These are phyloP conservation scores for Agriopis marginaria DNA, from an alignment of 2,888 invertebrate species.

Conservation along the genomic window DNA sequence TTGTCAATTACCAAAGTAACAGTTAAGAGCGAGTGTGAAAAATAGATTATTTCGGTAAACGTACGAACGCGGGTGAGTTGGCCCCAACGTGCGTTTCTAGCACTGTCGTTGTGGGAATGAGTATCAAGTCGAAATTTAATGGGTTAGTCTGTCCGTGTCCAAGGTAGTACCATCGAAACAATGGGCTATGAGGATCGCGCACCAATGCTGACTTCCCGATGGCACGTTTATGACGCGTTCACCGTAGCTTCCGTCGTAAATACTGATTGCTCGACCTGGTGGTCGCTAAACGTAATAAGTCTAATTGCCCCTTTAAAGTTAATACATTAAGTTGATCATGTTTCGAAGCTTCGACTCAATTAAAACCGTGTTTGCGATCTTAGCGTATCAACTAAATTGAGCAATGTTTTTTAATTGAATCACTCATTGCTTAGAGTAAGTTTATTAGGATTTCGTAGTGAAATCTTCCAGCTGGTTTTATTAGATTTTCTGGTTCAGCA, in stretches of 20 bases:
- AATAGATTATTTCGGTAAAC: constrained; percentile 37
- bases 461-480: not conserved
- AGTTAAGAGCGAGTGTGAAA: constrained; percentile 29
- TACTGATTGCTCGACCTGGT: constrained; percentile 74
- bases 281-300: constrained; percentile 71
- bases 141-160: constrained; percentile 73
- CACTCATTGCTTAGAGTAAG: not conserved
- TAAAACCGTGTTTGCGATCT: constrained; percentile 65
- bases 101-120: constrained; percentile 71
- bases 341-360: constrained; percentile 65
- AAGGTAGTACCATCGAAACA: constrained; percentile 75
- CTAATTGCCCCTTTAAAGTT: constrained; percentile 81
- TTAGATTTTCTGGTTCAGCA: not conserved
- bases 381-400: constrained; percentile 61
- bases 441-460: not conserved
- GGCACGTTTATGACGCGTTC: constrained; percentile 74
- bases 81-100: constrained; percentile 55
- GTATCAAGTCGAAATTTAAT: constrained; percentile 69
- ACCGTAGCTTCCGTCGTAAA: constrained; percentile 72
- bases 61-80: constrained; percentile 34
- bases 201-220: constrained; percentile 68
- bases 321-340: constrained; percentile 80
- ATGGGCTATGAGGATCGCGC: constrained; percentile 74
- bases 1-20: constrained; percentile 55
- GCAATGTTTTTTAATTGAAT: not conserved